Percentiles rank a stretch among this genome's conserved stretches.
These are phyloP conservation scores for Varecia variegata DNA, from an alignment of 2,797 vertebrate genomes.

Conservation along the genomic window DNA sequence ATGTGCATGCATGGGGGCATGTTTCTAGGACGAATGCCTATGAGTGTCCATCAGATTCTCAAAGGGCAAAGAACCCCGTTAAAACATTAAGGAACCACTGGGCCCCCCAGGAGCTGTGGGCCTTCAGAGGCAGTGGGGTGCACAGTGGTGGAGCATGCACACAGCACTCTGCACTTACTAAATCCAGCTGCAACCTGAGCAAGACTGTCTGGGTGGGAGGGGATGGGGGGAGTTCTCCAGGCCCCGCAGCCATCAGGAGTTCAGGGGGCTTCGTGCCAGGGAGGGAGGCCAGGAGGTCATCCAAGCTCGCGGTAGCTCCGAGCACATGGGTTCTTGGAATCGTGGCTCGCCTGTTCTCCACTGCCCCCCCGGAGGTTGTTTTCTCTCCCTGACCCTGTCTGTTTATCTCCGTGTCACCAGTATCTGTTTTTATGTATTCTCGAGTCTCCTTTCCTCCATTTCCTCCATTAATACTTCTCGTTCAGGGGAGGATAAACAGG, in stretches of 20 bases:
- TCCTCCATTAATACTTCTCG: conserved; percentile 86
- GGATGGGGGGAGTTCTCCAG: neutral
- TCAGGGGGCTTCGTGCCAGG: neutral
- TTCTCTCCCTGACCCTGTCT: conserved; percentile 36
- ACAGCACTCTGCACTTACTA: neutral
- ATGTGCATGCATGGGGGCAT: rapidly evolving
- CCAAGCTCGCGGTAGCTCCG: neutral
- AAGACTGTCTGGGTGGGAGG: neutral
- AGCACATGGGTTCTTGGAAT: neutral
- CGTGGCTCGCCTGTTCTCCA: neutral
- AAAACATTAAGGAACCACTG: neutral
- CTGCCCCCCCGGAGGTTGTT: neutral
- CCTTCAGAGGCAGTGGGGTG: neutral
- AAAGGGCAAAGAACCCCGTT: neutral
- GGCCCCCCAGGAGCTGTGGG: neutral
- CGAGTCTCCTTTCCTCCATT: conserved; percentile 80
- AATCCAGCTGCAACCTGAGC: neutral
- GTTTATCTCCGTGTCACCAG: conserved; percentile 76
- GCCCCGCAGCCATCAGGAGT: neutral
- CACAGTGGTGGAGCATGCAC: rapidly evolving
- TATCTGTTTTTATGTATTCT: conserved; percentile 83
- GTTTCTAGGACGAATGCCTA: neutral
- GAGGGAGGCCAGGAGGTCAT: neutral
- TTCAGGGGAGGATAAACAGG: conserved; percentile 87
- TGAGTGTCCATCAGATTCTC: neutral